A percentile compares a stretch with the other conserved stretches of the same genome.
These are phyloP conservation scores for Zaprionus gabonicus DNA, from an alignment of 1,140 invertebrate species.

Conservation along the genomic window DNA sequence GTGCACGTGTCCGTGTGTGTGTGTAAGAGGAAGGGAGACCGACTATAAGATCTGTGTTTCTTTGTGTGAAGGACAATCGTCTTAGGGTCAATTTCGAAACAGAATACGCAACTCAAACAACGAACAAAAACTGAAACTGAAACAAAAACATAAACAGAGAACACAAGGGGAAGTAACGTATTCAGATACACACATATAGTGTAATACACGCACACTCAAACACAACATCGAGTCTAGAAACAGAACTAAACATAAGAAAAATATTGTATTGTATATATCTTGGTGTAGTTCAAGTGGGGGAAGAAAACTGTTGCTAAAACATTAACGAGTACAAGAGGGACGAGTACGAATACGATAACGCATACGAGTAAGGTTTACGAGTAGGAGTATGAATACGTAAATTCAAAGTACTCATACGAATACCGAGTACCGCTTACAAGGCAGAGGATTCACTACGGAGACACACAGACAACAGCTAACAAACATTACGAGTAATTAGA, in stretches of 20 bases:
- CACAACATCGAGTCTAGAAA: constrained; percentile 24
- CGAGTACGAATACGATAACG: constrained; percentile 18
- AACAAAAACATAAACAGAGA: not conserved
- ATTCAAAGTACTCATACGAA: constrained; percentile 4
- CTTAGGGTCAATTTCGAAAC: constrained; percentile 27
- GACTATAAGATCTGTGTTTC: constrained; percentile 14
- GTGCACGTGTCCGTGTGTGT: constrained; percentile 18
- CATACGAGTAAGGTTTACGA: not conserved
- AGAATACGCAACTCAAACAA: constrained; percentile 13
- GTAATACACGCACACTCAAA: constrained; percentile 13
- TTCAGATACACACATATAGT: constrained; percentile 2
- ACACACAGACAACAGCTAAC: constrained; percentile 38
- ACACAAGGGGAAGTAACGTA: constrained; percentile 6
- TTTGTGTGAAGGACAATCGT: constrained; percentile 3
- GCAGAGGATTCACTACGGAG: constrained; percentile 26
- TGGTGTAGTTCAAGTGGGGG: constrained; percentile 30
- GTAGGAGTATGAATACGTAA: constrained; percentile 19
- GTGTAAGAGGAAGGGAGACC: constrained; percentile 4
- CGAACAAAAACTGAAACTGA: constrained; percentile 5
- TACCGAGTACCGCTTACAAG: constrained; percentile 3
- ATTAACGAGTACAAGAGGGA: constrained; percentile 27
- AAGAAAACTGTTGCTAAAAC: constrained; percentile 39
- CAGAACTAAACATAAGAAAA: constrained; percentile 2
- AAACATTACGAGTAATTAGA: constrained; percentile 42
- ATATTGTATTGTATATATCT: constrained; percentile 16